Percentiles rank a stretch among this genome's conserved stretches.
phyloP scores from a whole-genome alignment of 2,888 invertebrate species.

The Seira musarum region DNA sequence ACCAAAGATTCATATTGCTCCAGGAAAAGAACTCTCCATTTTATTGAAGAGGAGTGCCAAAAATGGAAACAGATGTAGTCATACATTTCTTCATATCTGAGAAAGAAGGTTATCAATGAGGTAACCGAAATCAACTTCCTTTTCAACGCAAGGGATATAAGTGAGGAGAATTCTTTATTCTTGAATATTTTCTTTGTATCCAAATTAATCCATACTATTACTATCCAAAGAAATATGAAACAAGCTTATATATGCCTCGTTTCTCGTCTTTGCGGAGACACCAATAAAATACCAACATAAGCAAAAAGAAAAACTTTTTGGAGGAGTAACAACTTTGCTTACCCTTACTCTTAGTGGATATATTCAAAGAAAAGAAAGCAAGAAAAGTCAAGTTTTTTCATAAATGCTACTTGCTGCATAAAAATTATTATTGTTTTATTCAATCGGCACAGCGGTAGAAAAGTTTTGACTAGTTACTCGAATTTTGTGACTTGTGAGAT shows the following conservation, averaged over 20 bases:
- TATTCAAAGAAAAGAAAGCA: neutral
- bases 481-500: neutral
- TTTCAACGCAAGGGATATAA: no score
- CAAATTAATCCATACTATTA: neutral
- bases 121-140: neutral
- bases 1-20: slow-evolving; percentile 35
- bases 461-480: no score
- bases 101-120: no score
- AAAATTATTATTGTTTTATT: slow-evolving; percentile 10
- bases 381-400: neutral
- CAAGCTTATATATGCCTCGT: neutral
- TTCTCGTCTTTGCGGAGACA: neutral
- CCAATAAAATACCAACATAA: neutral
- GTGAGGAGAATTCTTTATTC: no score
- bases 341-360: neutral
- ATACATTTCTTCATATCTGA: slow-evolving; percentile 13
- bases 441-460: no score
- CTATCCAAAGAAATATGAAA: neutral
- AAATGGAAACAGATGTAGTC: slow-evolving; percentile 32
- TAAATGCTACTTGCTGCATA: neutral
- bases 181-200: neutral
- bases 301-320: neutral
- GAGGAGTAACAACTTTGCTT: neutral
- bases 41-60: neutral
- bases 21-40: neutral